Evolutionary conservation across 1,140 invertebrate genomes (phyloP), one percentile per base, ranked within the genome.

Genomic region (Spodoptera litura): DNA sequence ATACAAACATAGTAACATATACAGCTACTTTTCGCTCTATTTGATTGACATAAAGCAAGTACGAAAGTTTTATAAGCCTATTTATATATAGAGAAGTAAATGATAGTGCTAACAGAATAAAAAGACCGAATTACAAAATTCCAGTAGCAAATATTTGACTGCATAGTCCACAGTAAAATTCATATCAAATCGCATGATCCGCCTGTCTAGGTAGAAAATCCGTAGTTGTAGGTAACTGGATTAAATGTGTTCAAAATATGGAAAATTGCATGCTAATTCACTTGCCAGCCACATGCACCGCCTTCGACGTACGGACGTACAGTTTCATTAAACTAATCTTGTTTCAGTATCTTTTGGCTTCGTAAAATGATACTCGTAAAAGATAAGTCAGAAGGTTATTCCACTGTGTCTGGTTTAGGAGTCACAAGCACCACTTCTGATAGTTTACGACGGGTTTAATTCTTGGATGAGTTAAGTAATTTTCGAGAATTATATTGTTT

Each of bases 231-330:
- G 58, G 58, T 25, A 75, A 62, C 53, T 15, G 31, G 55, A 79
- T 85, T 81, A 82, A 81, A 86, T 81, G 81, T 82, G 81, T 82
- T 84, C 81, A 79, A 83, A 83, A 81, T 82, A 83, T 84, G 83
- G 86, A 85, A 87, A 88, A 90, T 89, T 86, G 86, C 82, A 89
- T 89, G 82, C 83, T 89, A 87, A 89, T 89, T 84, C 78, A 77
- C 74, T 81, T 88, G 88, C 84, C 88, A 87, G 73, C 71, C 64
- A 82, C 89, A 89, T 76, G 38, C 83, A 79, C 66, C 58, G 72
- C 71, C 83, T 85, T 81, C 72, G 52, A 74, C 20, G 71, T 56
- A 55, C 68, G 55, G 52, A 74, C 20, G 71, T 56, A 62, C 72
- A 55, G 74, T 82, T 83, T 82, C 78, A 87, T 86, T 82, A 78